A percentile compares a stretch with the other conserved stretches of the same genome.
These are phyloP conservation scores for Macrotis lagotis DNA, from an alignment of 2,113 vertebrate species.

Conservation along the genomic window DNA sequence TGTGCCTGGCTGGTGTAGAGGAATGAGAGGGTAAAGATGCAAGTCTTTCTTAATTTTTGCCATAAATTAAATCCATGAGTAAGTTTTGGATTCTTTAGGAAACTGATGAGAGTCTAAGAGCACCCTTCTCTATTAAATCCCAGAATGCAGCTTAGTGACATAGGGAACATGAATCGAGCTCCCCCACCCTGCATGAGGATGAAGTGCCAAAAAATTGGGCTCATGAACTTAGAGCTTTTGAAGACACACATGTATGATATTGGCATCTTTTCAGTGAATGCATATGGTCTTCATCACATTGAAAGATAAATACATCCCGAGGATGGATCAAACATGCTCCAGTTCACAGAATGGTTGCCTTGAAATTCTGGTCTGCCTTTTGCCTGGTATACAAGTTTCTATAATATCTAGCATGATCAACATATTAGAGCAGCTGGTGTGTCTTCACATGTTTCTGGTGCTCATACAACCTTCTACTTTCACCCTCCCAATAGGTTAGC, in stretches of 20 bases:
- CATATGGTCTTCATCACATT: constrained; percentile 52
- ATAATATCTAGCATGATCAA: constrained; percentile 53
- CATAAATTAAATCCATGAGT: background rate
- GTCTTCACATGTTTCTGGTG: constrained; percentile 59
- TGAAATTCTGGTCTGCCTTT: constrained; percentile 37
- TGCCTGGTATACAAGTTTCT: constrained; percentile 35
- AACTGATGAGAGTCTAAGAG: background rate
- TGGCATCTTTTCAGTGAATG: constrained; percentile 61
- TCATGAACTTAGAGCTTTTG: constrained; percentile 20
- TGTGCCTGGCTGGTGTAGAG: background rate
- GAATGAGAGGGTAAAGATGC: background rate
- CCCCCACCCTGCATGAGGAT: background rate
- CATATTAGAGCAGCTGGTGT: constrained; percentile 52
- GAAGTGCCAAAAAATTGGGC: constrained; percentile 34
- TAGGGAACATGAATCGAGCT: background rate
- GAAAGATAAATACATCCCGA: constrained; percentile 59
- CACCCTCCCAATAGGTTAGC: constrained; percentile 53
- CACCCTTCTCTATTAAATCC: background rate
- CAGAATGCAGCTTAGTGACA: background rate
- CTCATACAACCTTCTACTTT: constrained; percentile 52
- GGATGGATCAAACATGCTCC: background rate
- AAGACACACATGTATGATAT: constrained; percentile 18
- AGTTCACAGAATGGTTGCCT: constrained; percentile 39
- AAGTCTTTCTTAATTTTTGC: background rate
- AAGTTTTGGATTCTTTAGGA: background rate